These are phyloP conservation scores for Haliclystus octoradiatus DNA, from an alignment of 30 jellyfish, hydroid and myxozoan species.

Conservation along the genomic window DNA sequence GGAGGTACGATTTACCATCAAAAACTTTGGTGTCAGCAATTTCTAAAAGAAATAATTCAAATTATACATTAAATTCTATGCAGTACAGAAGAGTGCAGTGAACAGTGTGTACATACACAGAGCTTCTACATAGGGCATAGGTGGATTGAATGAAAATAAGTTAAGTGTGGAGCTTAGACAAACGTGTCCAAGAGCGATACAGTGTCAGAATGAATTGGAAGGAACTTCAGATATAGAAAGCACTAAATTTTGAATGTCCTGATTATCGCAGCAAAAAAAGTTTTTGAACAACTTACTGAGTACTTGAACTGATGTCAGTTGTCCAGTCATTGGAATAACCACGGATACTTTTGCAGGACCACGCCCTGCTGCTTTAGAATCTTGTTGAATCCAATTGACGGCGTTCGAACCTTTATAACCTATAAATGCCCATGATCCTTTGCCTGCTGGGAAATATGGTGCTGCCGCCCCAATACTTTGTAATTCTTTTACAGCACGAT, in stretches of 20 bases:
- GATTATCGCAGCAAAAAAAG: too few species aligned
- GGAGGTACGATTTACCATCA: conserved; percentile 40
- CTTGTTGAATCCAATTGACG: conserved; percentile 56
- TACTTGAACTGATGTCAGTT: background rate
- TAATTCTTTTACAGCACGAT: conserved; percentile 16
- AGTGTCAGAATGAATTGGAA: too few species aligned
- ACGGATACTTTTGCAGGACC: conserved; percentile 58
- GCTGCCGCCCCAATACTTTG: conserved; percentile 42
- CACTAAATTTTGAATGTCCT: too few species aligned
- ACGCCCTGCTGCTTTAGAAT: conserved; percentile 8
- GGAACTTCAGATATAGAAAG: too few species aligned
- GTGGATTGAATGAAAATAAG: too few species aligned
- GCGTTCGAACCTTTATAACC: conserved; percentile 49
- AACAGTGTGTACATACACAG: too few species aligned
- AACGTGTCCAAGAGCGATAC: too few species aligned
- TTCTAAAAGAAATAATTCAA: conserved; percentile 7
- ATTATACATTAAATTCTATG: background rate
- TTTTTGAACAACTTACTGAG: background rate
- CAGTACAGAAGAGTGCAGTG: too few species aligned
- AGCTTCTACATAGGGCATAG: too few species aligned
- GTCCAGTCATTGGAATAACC: background rate
- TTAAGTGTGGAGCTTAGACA: too few species aligned
- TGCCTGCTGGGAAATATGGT: conserved; percentile 29
- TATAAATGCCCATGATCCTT: conserved; percentile 74
- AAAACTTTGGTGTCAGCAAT: conserved; percentile 11